Evolutionary conservation across 2,797 vertebrate genomes (phyloP), one percentile per base, ranked within the genome.

Genomic region (Myotis vivesi): DNA sequence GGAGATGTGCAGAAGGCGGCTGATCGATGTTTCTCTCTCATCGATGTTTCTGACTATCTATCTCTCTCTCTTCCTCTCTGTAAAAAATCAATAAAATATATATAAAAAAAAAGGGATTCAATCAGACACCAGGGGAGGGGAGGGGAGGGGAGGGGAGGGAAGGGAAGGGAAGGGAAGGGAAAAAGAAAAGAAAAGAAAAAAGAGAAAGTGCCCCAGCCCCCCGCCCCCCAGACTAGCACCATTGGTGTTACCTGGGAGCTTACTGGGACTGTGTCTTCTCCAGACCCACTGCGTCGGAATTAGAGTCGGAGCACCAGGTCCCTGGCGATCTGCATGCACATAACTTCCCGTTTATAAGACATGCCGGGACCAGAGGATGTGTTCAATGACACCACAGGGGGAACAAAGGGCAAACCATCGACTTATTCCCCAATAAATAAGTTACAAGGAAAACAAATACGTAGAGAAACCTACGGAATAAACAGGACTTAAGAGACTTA

Each of bases 401-500:
- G 85, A 72, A 59, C 13, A 25, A 30, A 76, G 46, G 36, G 36
- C 12, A 30, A 41, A 28, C 11, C n/a, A 66, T 53, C 46, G 8
- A 59, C 44, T 69, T 73, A 49, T 16, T 76, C 46, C 38, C 68
- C 83, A n/a, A 33, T 38, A 77, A 89, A 22, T 73, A 71, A 51
- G 38, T 69, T 57, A 57, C 38, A 59, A 81, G 55, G 49, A 66
- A 87, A 81, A 91, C 59, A n/a, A 28, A n/a, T 33, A 23, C 23
- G 53, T 46, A 82, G n/a, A 68, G 28, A 59, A 75, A 71, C 10
- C 46, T 49, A 22, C 3, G 87, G 53, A 68, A 69, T 69, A 93
- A 96, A 91, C 41, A 88, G 90, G 88, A 85, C 68, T 57, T 68
- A 4, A 20, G 92, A 89, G 94, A 66, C 51, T 68, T 90, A 72